Evolutionary conservation across 2,113 vertebrate genomes (phyloP), one percentile per base, ranked within the genome.

Genomic region (Syrrhaptes paradoxus): DNA sequence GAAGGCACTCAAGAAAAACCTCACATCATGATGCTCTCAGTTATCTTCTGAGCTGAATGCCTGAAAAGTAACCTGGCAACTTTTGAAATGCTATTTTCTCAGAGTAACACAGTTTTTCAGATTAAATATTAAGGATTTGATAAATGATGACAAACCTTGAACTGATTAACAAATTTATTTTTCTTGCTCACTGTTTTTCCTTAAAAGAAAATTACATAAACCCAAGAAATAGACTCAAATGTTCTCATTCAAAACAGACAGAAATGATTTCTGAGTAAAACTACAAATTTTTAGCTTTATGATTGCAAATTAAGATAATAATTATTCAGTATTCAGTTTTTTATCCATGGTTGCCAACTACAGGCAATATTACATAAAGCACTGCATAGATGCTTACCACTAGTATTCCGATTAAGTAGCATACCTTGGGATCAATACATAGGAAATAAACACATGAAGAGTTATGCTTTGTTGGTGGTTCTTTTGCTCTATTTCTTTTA

Each of bases 31-130:
- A 81, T 76, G 20, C 17, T 71, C 61, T 93, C 58, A 75, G 52
- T 32, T 87, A 52, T 94, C 67, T 74, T 62, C 59, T 78, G n/a
- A 94, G 41, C 5, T 80, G 74, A 89, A 65, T 59, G 58, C 12
- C 32, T 90, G 52, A 89, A 95, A 93, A 90, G 45, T 66, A 95
- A 95, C 70, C 62, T 80, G 77, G 57, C 12, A 75, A 86, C 45
- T 84, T 87, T 55, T 38, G 14, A 91, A 95, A 89, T 61, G 20
- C 6, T 93, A 25, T 94, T 95, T 96, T 63, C 59, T 62, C 28
- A 41, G 36, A 66, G 20, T 48, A 90, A 77, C 77, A 74, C 6
- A 43, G 3, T 62, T 94, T 88, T 88, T 54, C 29, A 66, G 25
- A 83, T 46, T 80, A 90, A 88, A 86, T 70, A 82, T 58, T 84